Evolutionary conservation across 2,888 invertebrate species (phyloP).

Genomic region (Congeria kusceri): DNA sequence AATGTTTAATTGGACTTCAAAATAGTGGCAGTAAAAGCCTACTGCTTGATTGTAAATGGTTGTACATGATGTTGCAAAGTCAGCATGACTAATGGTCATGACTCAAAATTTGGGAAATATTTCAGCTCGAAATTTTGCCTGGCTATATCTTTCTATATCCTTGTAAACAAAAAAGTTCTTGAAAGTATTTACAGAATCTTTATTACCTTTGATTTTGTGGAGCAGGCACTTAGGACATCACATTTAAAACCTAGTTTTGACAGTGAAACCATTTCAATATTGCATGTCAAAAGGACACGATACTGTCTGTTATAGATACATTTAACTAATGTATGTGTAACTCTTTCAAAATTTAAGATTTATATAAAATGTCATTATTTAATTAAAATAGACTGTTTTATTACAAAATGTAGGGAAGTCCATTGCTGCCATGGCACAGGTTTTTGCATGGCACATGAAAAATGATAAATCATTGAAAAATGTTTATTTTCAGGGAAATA

Average conservation of each 20-base stretch:
- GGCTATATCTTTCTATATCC: background rate
- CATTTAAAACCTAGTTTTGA: background rate
- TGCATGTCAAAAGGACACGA: background rate
- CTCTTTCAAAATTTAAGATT: too few species aligned
- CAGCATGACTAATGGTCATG: background rate
- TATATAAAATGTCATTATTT: too few species aligned
- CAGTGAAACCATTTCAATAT: background rate
- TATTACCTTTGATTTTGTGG: background rate
- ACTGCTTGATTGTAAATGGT: background rate
- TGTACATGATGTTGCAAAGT: background rate
- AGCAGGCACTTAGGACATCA: background rate
- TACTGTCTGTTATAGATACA: background rate
- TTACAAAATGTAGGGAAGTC: background rate
- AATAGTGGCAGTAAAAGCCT: background rate
- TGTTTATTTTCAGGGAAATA: conserved; percentile 23
- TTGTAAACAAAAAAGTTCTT: background rate
- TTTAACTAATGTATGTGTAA: background rate
- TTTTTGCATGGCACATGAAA: conserved; percentile 1
- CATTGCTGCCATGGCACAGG: background rate
- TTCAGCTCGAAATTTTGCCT: background rate
- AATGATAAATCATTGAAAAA: conserved; percentile 2
- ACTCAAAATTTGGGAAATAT: background rate
- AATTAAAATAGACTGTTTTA: too few species aligned
- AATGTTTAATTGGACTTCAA: conserved; percentile 9
- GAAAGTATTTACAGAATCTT: background rate